Conservation (phyloP, 2,113 vertebrate genomes). For the Rhegmatorhina hoffmannsi region DNA sequence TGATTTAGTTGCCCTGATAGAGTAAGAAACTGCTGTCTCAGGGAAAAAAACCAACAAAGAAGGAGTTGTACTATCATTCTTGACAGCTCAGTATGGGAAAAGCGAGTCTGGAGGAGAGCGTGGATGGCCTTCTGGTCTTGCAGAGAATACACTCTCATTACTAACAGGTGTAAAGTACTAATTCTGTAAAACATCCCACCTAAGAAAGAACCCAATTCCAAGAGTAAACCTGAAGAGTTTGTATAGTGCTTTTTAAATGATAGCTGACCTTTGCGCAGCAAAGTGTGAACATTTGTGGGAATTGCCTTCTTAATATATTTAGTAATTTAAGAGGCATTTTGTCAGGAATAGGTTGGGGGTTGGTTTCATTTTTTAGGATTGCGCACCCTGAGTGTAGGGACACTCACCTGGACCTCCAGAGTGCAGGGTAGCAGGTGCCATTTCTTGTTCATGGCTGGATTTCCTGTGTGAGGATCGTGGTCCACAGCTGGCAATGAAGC, state of each 20-base stretch:
- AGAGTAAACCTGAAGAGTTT: background rate
- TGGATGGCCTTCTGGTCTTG: background rate
- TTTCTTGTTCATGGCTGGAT: background rate
- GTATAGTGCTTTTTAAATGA: background rate
- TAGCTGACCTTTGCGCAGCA: background rate
- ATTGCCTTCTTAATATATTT: background rate
- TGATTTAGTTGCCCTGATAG: background rate
- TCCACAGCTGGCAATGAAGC: background rate
- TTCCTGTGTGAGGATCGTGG: background rate
- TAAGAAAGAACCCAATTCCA: background rate
- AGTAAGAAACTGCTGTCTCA: background rate
- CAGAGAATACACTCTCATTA: background rate
- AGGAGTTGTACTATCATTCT: background rate
- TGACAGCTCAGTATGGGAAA: background rate
- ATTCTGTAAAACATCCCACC: background rate
- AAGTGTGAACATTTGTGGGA: background rate
- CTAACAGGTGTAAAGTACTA: background rate
- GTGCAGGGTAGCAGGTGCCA: background rate
- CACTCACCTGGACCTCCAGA: background rate
- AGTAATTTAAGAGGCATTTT: background rate
- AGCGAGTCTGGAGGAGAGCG: background rate
- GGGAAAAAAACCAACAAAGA: background rate
- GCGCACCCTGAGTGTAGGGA: background rate
- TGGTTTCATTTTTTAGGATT: background rate
- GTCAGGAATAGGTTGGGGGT: background rate